Base-by-base conservation (phyloP, 2,113 vertebrate genomes). In the Onychostoma macrolepis region DNA sequence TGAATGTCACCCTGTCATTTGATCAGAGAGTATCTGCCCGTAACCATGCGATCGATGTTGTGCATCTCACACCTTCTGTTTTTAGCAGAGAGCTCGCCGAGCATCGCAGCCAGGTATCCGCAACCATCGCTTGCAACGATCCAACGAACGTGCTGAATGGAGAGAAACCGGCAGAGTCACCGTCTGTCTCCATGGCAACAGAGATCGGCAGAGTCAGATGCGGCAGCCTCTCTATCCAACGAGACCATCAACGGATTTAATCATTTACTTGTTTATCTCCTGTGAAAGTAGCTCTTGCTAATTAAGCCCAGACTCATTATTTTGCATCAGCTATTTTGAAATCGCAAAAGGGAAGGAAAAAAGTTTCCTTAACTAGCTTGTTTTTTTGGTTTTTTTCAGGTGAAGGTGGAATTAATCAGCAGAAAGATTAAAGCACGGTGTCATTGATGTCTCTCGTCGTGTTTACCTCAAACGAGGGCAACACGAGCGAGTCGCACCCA, bases 231-330 rank as follows among this genome's bases (percentile, higher is more conserved):
- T 85, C 63, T 80, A 86, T 82, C 88, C 85, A 61, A 88, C 80
- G 72, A 88, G 78, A 88, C 80, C 84, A 79, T 87, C 79, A 81
- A 53, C 45, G 77, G 69, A 90, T 90, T 91, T 90, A 91, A 92
- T 92, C 76, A 91, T 84, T 77, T 84, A 90, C 79, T 90, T 92
- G 84, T 90, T 92, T 90, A 87, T 86, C 83, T 87, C 83, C 83
- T 83, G 33, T 74, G 41, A 87, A 88, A 91, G 88, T 87, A 90
- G 88, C 89, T 85, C 50, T 80, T 80, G 30, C 89, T 89, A 93
- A 91, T 92, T 90, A 90, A 87, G 43, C 65, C 36, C 76, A 48
- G 75, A 87, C 87, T 91, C 89, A 92, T 92, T 93, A 92, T 91
- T 91, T 88, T 77, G 41, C 69, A 86, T 89, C 75, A 90, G 84